Conservation (phyloP, 2,113 vertebrate genomes). For the Psammodynastes pulverulentus region DNA sequence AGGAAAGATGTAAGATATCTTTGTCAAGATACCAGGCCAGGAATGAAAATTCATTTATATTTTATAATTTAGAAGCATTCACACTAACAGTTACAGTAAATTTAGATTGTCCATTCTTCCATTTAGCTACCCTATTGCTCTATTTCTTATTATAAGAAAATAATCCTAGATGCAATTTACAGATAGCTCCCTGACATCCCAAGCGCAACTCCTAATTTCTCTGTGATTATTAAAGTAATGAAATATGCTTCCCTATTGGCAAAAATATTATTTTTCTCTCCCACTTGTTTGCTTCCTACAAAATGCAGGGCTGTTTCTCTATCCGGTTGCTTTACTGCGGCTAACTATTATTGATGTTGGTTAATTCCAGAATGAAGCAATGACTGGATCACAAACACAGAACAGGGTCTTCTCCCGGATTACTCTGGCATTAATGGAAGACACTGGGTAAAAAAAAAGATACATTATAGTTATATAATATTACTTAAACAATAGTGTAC, state of each 20-base stretch:
- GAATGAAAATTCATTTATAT: neutral
- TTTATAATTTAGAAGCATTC: neutral
- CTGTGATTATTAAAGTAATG: neutral
- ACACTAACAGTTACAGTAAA: neutral
- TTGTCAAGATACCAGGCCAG: neutral
- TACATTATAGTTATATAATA: neutral
- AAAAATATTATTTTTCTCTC: neutral
- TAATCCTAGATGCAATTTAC: neutral
- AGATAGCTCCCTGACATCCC: neutral
- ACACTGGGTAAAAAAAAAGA: slow-evolving; percentile 81
- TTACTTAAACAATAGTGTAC: neutral
- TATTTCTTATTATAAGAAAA: neutral
- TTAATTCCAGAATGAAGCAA: slow-evolving; percentile 91
- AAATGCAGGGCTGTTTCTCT: neutral
- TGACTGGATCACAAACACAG: slow-evolving; percentile 98
- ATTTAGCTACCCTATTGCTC: neutral
- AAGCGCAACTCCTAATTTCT: neutral
- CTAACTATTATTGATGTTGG: slow-evolving; percentile 23
- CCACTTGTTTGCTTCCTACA: neutral
- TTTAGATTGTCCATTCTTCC: neutral
- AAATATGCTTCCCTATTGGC: neutral
- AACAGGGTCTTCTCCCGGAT: slow-evolving; percentile 94
- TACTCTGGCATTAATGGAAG: slow-evolving; percentile 96
- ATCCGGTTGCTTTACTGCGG: neutral
- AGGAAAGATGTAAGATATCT: neutral